A percentile compares a stretch with the other conserved stretches of the same genome.
phyloP scores from a whole-genome alignment of 2,113 vertebrate genomes.

The Caranx melampygus region DNA sequence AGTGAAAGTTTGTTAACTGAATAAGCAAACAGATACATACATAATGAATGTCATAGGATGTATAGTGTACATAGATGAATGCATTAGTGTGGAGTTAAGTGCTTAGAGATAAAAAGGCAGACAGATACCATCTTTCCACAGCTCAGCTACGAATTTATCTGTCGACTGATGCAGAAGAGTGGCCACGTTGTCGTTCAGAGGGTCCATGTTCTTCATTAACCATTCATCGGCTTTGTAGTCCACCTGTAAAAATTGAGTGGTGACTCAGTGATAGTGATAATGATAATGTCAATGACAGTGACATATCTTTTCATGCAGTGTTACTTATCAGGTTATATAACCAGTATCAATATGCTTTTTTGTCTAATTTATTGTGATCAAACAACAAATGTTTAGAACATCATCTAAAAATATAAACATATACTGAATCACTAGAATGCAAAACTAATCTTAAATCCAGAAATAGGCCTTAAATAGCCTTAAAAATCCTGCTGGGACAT shows the following conservation, averaged over 20 bases:
- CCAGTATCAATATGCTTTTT: too few relatives aligned
- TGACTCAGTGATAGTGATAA: background rate
- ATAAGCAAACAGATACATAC: slow-evolving; percentile 37
- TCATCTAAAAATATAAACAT: too few relatives aligned
- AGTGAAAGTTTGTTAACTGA: slow-evolving; percentile 25
- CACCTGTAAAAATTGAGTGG: slow-evolving; percentile 83
- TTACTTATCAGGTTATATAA: too few relatives aligned
- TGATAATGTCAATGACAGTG: too few relatives aligned
- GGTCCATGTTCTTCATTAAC: slow-evolving; percentile 99
- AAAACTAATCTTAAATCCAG: too few relatives aligned
- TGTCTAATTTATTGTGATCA: too few relatives aligned
- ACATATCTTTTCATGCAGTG: background rate
- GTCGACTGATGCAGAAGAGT: slow-evolving; percentile 96
- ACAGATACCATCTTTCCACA: slow-evolving; percentile 97
- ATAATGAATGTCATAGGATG: slow-evolving; percentile 13
- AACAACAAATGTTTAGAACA: too few relatives aligned
- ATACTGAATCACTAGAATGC: too few relatives aligned
- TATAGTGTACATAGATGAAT: background rate
- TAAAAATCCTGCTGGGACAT: too few relatives aligned
- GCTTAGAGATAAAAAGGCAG: background rate
- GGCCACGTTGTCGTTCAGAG: slow-evolving; percentile 97
- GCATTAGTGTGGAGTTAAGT: background rate
- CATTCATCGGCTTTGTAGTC: slow-evolving; percentile 99
- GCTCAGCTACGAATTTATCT: slow-evolving; percentile 95
- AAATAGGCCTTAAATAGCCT: too few relatives aligned